Evolutionary conservation across 2,113 vertebrate genomes (phyloP).

Genomic region (Aegithalos caudatus): DNA sequence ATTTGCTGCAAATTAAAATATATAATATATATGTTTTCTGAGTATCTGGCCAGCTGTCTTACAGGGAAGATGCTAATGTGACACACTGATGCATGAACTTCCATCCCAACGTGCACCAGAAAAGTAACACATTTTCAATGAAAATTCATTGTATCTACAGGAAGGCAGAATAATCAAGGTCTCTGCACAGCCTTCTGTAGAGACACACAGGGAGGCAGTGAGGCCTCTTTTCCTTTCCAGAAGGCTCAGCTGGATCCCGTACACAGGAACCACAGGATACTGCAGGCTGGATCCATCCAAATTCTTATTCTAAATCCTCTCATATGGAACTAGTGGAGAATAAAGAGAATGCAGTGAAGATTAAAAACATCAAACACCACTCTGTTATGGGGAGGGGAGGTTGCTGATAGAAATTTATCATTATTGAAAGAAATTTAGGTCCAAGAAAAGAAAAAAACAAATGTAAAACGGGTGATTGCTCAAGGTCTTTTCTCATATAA

Average conservation of each 20-base stretch:
- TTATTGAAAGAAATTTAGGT: not conserved
- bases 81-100: not conserved
- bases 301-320: conserved; percentile 31
- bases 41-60: not conserved
- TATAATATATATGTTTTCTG: not conserved
- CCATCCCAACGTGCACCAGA: not conserved
- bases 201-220: not conserved
- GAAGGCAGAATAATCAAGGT: conserved; percentile 34
- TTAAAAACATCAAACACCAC: conserved; percentile 4
- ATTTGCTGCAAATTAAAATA: not conserved
- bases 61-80: not conserved
- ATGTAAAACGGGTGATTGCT: not conserved
- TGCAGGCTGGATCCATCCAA: not conserved
- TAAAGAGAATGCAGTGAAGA: conserved; percentile 32
- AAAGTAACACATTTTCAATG: not conserved
- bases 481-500: not conserved
- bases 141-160: conserved; percentile 27
- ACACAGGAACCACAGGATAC: not conserved
- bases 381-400: not conserved
- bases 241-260: conserved; percentile 26
- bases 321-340: not conserved
- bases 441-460: not conserved
- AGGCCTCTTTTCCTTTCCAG: conserved; percentile 29
- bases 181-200: not conserved
- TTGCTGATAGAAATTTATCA: not conserved